Base-by-base conservation (phyloP, 2,113 vertebrate species). In the Odobenus rosmarus region DNA sequence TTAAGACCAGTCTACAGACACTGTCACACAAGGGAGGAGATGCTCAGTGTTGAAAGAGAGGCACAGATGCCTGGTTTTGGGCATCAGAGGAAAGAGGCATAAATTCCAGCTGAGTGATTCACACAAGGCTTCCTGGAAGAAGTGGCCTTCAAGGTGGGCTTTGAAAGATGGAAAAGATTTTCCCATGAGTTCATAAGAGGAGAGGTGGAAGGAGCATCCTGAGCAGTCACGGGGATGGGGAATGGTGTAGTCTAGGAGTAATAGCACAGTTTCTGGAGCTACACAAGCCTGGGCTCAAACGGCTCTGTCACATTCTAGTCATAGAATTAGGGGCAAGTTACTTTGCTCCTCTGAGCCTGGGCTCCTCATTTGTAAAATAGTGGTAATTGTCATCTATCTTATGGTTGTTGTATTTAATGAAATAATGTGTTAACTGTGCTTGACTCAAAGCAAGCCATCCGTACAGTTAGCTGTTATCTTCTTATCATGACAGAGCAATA, bases 331-430 rank as follows among this genome's bases (percentile, higher is more conserved):
- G 39, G 12, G 51, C 8, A 72, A 95, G 12, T 80, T 46, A 18
- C 21, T 94, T 62, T 71, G 77, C 15, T 85, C 53, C 82, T 80
- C 39, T 62, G 69, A 95, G 19, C 26, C 33, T 71, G 42, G 77
- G 42, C 5, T 93, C 71, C 26, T 94, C 24, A 0, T 88, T 84
- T 84, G 64, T 94, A 51, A 59, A 77, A 67, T 26, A 76, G 15
- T 86, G 80, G 23, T 49, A 28, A 74, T 82, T 53, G 71, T 80
- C 42, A 51, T 88, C 90, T 85, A 69, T 85, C 85, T 96, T 67
- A 51, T 0, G 26, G 62, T 72, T 84, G n/a, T 85, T 83, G 51
- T 90, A 88, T 93, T 93, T 96, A 93, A 92, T 88, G 79, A 95
- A 69, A 74, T 72, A 51, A 61, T 21, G 10, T 87, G 18, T 55